Evolutionary conservation across 2,797 vertebrate genomes (phyloP).

Genomic region (Dermochelys coriacea): DNA sequence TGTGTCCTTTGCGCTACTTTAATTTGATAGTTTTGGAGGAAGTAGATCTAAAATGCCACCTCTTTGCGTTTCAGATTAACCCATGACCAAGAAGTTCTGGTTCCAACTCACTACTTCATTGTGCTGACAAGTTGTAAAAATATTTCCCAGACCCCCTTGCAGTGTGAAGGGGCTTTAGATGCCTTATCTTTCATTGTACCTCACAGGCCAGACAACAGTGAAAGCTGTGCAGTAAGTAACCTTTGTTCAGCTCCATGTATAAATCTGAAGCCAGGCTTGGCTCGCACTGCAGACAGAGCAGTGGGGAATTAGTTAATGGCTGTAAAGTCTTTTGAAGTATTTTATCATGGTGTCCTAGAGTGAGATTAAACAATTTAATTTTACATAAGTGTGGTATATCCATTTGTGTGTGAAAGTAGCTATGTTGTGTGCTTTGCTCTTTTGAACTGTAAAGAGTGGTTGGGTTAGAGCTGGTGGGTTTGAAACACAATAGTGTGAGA

Average conservation of each 20-base stretch:
- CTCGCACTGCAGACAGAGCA: neutral
- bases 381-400: neutral
- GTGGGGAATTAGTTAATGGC: neutral
- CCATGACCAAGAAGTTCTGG: conserved; percentile 72
- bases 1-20: neutral
- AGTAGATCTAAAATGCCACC: neutral
- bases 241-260: neutral
- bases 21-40: neutral
- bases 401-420: neutral
- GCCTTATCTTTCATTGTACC: conserved; percentile 89
- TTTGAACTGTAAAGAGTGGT: neutral
- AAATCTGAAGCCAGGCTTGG: neutral
- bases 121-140: conserved; percentile 89
- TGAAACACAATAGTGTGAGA: neutral
- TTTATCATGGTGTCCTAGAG: neutral
- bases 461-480: neutral
- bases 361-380: neutral
- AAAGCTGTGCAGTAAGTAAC: conserved; percentile 88
- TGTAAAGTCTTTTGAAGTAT: neutral
- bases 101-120: conserved; percentile 93
- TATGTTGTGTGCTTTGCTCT: neutral
- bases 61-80: conserved; percentile 74
- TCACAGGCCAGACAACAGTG: conserved; percentile 86
- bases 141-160: conserved; percentile 56
- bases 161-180: conserved; percentile 83